A percentile compares a stretch with the other conserved stretches of the same genome.
phyloP scores from a whole-genome alignment of 2,888 invertebrate species.

The Calliphora vomitoria region DNA sequence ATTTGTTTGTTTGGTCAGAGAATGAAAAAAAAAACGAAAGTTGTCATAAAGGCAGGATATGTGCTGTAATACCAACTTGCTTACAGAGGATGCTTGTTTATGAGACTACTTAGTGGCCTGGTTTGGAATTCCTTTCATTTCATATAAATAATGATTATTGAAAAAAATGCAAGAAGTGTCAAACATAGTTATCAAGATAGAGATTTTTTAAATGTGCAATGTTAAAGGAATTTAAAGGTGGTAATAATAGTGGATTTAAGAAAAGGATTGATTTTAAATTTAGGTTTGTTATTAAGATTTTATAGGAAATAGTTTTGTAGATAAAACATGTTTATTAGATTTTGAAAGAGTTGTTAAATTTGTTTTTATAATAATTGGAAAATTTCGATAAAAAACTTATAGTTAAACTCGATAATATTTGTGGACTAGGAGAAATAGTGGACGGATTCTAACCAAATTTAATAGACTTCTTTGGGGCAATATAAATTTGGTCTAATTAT shows the following conservation, averaged over 20 bases:
- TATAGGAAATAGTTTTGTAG: too few species aligned
- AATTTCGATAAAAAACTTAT: too few species aligned
- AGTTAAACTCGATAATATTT: too few species aligned
- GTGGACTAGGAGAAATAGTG: too few species aligned
- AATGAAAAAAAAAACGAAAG: conserved; percentile 48
- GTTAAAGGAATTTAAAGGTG: not conserved
- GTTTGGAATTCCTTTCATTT: conserved; percentile 19
- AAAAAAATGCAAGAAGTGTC: not conserved
- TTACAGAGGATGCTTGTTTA: conserved; percentile 35
- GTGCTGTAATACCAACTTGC: conserved; percentile 10
- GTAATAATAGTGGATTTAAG: not conserved
- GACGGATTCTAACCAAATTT: too few species aligned
- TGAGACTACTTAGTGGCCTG: conserved; percentile 52
- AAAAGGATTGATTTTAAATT: not conserved
- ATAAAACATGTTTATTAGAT: too few species aligned
- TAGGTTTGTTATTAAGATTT: too few species aligned
- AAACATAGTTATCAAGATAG: not conserved
- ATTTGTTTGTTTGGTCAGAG: conserved; percentile 22
- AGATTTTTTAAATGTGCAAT: not conserved
- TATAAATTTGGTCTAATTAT: too few species aligned
- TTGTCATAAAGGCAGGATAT: conserved; percentile 45
- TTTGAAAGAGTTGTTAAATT: too few species aligned
- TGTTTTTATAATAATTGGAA: too few species aligned
- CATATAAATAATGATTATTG: conserved; percentile 33
- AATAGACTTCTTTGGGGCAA: too few species aligned